Conservation (phyloP, 2,797 vertebrate genomes). For the Pangasius djambal region DNA sequence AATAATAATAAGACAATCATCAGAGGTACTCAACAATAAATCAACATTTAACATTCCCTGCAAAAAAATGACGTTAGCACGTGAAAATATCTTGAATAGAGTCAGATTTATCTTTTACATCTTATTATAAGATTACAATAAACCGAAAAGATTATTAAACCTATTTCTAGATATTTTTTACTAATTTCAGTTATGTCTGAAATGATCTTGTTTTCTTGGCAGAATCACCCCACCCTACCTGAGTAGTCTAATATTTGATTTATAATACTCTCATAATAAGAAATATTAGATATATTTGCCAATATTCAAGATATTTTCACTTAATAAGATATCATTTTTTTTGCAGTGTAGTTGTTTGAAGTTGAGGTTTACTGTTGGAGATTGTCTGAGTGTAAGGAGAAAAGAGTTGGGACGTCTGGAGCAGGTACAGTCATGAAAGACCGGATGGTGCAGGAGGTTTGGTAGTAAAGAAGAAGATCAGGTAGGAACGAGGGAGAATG, state of each 20-base stretch:
- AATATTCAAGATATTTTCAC: background rate
- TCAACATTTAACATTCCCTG: no score
- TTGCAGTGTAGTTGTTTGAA: background rate
- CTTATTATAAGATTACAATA: no score
- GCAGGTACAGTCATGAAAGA: background rate
- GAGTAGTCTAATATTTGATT: background rate
- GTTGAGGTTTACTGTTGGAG: background rate
- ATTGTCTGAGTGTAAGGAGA: background rate
- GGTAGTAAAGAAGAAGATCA: no score
- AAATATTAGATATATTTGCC: background rate
- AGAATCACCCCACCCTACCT: accelerated
- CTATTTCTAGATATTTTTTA: no score
- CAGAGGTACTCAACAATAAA: no score
- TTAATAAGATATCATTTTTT: background rate
- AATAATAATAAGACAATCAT: no score
- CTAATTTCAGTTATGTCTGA: background rate
- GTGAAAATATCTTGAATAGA: no score
- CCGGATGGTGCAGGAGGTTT: no score
- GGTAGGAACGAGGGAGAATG: no score
- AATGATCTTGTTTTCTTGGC: background rate
- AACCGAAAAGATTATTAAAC: no score
- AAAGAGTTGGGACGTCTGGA: background rate
- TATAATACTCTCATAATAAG: background rate
- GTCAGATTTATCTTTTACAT: no score
- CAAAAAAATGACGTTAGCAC: no score